phyloP scores from a whole-genome alignment of 2,113 vertebrate genomes.

The Sander vitreus region DNA sequence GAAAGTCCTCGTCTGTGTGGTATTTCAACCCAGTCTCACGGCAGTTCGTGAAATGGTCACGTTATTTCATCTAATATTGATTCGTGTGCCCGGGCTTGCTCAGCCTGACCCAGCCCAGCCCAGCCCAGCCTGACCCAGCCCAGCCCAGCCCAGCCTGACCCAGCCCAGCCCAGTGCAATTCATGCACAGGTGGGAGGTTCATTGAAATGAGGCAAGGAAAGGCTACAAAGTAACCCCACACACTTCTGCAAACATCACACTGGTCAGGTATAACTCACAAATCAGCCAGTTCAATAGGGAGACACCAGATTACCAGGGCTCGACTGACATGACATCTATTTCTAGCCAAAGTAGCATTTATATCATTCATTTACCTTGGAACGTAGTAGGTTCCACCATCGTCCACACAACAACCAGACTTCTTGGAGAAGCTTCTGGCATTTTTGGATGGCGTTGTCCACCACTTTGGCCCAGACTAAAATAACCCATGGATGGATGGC shows the following conservation, averaged over 20 bases:
- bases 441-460: not conserved
- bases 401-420: too few relatives aligned
- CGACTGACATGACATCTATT: not conserved
- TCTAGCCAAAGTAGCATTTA: not conserved
- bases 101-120: not conserved
- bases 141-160: too few relatives aligned
- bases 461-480: not conserved
- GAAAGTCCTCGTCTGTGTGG: not conserved
- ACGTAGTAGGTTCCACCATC: too few relatives aligned
- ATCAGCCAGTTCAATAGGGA: not conserved
- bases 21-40: too few relatives aligned
- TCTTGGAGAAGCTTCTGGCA: too few relatives aligned
- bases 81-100: too few relatives aligned
- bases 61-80: too few relatives aligned
- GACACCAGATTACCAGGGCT: not conserved
- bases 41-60: too few relatives aligned
- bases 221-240: not conserved
- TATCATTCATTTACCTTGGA: not conserved
- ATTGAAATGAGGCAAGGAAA: too few relatives aligned
- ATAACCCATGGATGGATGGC: not conserved
- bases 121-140: not conserved
- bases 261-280: not conserved
- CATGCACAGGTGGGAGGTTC: too few relatives aligned
- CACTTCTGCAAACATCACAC: not conserved
- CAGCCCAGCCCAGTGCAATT: too few relatives aligned